Evolutionary conservation across 2,888 invertebrate genomes (phyloP), one percentile per base, ranked within the genome.

Genomic region (Dorcus parallelipipedus): DNA sequence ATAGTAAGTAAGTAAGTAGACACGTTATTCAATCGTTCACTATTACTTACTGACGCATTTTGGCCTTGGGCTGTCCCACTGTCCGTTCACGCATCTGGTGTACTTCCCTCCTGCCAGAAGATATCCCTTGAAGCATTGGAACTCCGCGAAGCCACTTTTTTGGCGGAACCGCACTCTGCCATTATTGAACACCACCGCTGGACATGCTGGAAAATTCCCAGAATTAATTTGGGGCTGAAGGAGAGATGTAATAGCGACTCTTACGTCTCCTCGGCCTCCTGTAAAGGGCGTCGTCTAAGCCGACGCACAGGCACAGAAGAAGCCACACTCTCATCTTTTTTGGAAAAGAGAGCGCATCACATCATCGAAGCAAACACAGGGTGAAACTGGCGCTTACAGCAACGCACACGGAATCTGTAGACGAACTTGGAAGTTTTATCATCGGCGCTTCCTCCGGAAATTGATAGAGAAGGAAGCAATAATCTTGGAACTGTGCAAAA

Each of bases 1-100:
- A 20, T 20, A 33, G 26, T 33, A 33, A 33, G 26, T 33, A 62
- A 43, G 41, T 51, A 43, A 26, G 20, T 14, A 20, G 10, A 10
- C 14, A 48, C 7, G 45, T 10, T 45, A 9, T 17, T 10, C 17
- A 7, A 42, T 42, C 6, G 42, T 42, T 42, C 23, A 9, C 9
- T 45, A 7, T 9, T 74, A 87, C 90, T 86, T 79, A 91, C 92
- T 84, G 67, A 90, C 85, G 77, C 92, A 93, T 45, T 86, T 81
- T 0, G 92, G 91, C 2, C 78, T 67, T 0, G 82, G 81, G 2
- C 81, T 82, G 62, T 89, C 89, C 93, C 93, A 94, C n/a, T 78
- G 72, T 0, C 90, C 89, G 39, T 82, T 76, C 26, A 82, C 76
- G 72, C 93, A 93, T 14, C 86, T 87, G 14, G 87, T 84, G 67